phyloP scores from a whole-genome alignment of 92 coral and sea anemone genomes.

The Porites rus region DNA sequence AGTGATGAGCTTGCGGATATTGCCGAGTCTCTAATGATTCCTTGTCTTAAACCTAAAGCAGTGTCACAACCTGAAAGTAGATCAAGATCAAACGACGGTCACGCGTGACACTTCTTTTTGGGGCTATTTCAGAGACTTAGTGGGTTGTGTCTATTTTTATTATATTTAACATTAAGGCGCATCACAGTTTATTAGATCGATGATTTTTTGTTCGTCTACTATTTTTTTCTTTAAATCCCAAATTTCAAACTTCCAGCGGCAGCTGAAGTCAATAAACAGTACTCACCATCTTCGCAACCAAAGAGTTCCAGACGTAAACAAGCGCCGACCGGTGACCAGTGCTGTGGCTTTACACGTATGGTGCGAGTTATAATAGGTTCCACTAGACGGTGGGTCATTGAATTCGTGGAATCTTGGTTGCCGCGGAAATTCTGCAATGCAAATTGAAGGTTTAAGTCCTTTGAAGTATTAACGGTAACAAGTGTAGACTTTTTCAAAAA shows the following conservation, averaged over 20 bases:
- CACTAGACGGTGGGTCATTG: conserved; percentile 53
- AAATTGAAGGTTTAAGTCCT: too few species aligned
- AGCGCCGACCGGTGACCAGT: conserved; percentile 59
- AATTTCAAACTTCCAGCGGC: not conserved
- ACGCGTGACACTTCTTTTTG: too few species aligned
- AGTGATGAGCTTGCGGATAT: conserved; percentile 52
- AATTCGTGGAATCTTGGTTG: conserved; percentile 57
- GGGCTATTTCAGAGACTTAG: too few species aligned
- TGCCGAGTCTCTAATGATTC: conserved; percentile 41
- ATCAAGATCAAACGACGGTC: not conserved
- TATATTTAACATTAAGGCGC: too few species aligned
- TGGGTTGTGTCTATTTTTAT: too few species aligned
- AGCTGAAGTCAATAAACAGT: not conserved
- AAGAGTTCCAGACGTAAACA: conserved; percentile 84
- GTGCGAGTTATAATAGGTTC: conserved; percentile 64
- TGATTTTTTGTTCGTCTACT: too few species aligned
- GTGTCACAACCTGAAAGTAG: conserved; percentile 49
- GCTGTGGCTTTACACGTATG: conserved; percentile 68
- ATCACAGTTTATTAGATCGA: too few species aligned
- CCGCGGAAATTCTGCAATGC: conserved; percentile 71
- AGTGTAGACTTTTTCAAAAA: too few species aligned
- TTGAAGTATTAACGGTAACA: too few species aligned
- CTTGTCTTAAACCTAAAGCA: conserved; percentile 54
- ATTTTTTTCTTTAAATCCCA: too few species aligned
- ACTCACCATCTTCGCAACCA: conserved; percentile 80